These are phyloP conservation scores for Bursaphelenchus okinawaensis DNA, from an alignment of 2,888 invertebrate species.

Conservation along the genomic window DNA sequence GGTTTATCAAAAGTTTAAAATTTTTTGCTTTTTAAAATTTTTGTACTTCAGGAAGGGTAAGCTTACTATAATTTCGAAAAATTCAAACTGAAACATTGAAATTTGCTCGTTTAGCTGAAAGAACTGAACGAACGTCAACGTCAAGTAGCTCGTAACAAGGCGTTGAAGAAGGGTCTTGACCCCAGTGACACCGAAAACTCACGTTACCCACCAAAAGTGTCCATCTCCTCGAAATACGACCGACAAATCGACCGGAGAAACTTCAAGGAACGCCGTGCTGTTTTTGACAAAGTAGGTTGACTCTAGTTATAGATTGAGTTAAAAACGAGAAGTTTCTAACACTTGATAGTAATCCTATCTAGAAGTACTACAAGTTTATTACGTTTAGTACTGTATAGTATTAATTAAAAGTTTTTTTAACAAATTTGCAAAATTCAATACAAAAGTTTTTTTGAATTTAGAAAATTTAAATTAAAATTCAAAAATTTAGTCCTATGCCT, in stretches of 20 bases:
- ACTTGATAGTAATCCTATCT: too few species aligned
- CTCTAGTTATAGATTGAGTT: background rate
- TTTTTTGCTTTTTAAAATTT: constrained; percentile 1
- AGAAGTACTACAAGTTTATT: background rate
- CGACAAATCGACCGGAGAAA: constrained; percentile 86
- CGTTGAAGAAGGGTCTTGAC: constrained; percentile 47
- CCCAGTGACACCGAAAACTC: constrained; percentile 44
- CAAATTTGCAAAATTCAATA: background rate
- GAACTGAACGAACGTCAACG: constrained; percentile 57
- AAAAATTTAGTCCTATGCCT: constrained; percentile 44
- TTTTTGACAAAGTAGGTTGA: constrained; percentile 55
- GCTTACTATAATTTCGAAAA: too few species aligned
- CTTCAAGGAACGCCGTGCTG: constrained; percentile 52
- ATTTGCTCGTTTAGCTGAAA: constrained; percentile 48
- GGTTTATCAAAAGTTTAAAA: constrained; percentile 15
- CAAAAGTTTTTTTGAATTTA: background rate
- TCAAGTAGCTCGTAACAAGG: constrained; percentile 50
- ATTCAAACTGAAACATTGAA: background rate
- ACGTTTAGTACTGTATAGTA: background rate
- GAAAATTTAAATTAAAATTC: background rate
- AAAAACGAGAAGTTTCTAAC: background rate
- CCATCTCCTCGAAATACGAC: constrained; percentile 95
- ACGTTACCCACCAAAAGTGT: constrained; percentile 61
- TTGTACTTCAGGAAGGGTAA: too few species aligned
- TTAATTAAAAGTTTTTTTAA: background rate